Percentiles rank a stretch among this genome's conserved stretches.
phyloP scores from a whole-genome alignment of 1,140 invertebrate genomes.

The Acromyrmex heyeri region DNA sequence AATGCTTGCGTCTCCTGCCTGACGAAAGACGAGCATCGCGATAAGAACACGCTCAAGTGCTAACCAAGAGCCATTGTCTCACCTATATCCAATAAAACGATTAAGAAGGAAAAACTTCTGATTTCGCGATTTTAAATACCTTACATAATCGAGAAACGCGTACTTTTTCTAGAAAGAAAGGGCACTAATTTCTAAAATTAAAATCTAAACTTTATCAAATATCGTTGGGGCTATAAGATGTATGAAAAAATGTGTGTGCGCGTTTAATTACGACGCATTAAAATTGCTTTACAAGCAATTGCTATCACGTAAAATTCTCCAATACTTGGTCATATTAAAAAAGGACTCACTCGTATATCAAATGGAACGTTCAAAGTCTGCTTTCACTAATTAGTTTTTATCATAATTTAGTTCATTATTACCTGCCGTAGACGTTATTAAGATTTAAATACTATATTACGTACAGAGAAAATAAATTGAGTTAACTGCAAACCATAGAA shows the following conservation, averaged over 20 bases:
- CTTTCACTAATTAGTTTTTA: neutral
- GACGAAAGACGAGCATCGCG: slow-evolving; percentile 37
- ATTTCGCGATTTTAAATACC: neutral
- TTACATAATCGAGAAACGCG: neutral
- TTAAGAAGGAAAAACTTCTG: neutral
- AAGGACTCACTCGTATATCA: neutral
- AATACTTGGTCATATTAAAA: slow-evolving; percentile 7
- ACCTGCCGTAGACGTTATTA: neutral
- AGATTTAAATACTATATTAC: neutral
- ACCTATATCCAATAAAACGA: slow-evolving; percentile 19
- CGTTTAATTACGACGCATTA: slow-evolving; percentile 14
- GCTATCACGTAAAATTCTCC: neutral
- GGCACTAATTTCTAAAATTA: neutral
- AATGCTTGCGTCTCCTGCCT: slow-evolving; percentile 20
- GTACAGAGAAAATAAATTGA: neutral
- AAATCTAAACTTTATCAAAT: neutral
- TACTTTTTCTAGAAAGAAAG: neutral
- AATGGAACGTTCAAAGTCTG: neutral
- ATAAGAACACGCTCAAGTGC: slow-evolving; percentile 40
- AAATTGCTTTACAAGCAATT: neutral
- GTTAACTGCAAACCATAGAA: neutral
- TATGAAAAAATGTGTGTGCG: neutral
- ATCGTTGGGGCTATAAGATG: neutral
- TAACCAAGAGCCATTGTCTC: slow-evolving; percentile 47
- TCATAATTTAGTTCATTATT: neutral